These are phyloP conservation scores for Hydrophis major DNA, from an alignment of 2,797 vertebrate genomes.

Conservation along the genomic window DNA sequence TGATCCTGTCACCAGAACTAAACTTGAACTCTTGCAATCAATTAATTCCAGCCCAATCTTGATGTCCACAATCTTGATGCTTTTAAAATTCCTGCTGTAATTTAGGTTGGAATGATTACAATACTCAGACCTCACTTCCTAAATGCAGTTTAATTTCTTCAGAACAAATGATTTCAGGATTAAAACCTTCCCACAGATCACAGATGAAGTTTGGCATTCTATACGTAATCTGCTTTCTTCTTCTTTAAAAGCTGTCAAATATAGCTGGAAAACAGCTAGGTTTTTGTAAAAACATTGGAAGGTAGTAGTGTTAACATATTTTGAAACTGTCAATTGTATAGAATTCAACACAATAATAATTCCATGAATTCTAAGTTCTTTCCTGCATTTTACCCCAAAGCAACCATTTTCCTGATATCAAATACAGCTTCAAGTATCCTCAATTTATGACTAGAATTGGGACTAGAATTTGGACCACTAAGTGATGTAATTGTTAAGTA, in stretches of 20 bases:
- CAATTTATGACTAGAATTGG: not conserved
- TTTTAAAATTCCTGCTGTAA: not conserved
- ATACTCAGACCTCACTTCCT: not conserved
- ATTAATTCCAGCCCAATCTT: not conserved
- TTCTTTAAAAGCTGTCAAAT: constrained; percentile 9
- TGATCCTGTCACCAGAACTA: not conserved
- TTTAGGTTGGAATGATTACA: not conserved
- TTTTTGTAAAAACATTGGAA: constrained; percentile 13
- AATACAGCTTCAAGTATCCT: not conserved
- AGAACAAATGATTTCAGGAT: not conserved
- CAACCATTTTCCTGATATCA: not conserved
- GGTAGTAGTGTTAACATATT: constrained; percentile 23
- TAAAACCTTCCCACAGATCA: constrained; percentile 14
- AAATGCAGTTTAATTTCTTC: not conserved
- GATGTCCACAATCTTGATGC: not conserved
- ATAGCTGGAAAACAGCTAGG: constrained; percentile 13
- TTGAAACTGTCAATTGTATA: not conserved
- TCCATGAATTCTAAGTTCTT: not conserved
- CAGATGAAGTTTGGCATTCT: constrained; percentile 19
- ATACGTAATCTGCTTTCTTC: constrained; percentile 3
- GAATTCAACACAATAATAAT: not conserved
- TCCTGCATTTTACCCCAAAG: not conserved
- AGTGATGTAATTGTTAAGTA: not conserved
- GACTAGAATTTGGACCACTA: not conserved
- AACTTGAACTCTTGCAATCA: not conserved